These are phyloP conservation scores for Aythya fuligula DNA, from an alignment of 2,797 vertebrate species.

Conservation along the genomic window DNA sequence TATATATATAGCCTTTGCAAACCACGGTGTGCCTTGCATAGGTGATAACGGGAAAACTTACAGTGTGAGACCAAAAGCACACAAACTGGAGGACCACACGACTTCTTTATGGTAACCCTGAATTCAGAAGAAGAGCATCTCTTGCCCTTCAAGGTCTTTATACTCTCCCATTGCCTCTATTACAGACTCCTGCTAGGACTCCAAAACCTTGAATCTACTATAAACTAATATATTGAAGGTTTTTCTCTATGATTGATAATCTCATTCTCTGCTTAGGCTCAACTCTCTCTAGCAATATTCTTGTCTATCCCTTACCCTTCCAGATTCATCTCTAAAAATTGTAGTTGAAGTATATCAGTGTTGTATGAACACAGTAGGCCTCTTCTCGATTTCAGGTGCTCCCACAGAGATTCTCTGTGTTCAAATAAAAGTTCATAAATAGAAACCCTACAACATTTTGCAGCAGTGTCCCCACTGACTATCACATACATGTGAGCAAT, in stretches of 20 bases:
- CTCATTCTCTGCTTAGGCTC: neutral
- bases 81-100: neutral
- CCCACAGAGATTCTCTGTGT: neutral
- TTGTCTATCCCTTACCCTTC: neutral
- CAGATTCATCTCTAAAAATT: neutral
- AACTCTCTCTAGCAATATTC: neutral
- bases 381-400: neutral
- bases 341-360: neutral
- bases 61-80: neutral
- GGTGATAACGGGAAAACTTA: neutral
- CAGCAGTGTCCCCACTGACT: neutral
- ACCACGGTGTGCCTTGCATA: neutral
- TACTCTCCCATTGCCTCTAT: neutral
- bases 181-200: neutral
- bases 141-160: neutral
- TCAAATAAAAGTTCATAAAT: neutral
- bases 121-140: neutral
- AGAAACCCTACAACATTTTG: neutral
- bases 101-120: neutral
- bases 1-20: neutral
- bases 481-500: neutral
- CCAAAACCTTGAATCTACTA: neutral
- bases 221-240: neutral
- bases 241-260: neutral
- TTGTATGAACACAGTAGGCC: neutral